Evolutionary conservation across 2,113 vertebrate genomes (phyloP).

Genomic region (Pristiophorus japonicus): DNA sequence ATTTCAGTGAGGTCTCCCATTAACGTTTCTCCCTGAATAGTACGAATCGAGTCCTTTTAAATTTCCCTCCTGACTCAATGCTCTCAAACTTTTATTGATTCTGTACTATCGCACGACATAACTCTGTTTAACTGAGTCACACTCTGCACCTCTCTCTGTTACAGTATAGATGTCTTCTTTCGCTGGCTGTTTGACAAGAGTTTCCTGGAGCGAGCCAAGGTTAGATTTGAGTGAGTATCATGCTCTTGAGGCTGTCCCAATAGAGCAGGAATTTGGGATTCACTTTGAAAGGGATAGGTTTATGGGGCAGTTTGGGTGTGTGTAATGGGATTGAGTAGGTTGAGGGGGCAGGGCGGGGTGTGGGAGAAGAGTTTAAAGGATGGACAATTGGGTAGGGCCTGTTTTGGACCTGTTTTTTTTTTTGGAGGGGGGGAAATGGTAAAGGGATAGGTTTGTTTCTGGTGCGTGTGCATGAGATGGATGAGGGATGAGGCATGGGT

Average conservation of each 20-base stretch:
- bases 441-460: neutral
- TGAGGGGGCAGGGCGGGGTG: neutral
- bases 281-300: neutral
- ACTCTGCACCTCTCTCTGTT: constrained; percentile 41
- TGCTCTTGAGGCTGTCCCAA: neutral
- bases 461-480: too few relatives aligned
- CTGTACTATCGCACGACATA: neutral
- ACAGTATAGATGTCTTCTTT: constrained; percentile 85
- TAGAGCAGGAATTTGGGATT: neutral
- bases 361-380: neutral
- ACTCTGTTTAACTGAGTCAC: too few relatives aligned
- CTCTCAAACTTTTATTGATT: neutral
- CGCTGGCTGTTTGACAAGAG: constrained; percentile 82
- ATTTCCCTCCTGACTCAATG: neutral
- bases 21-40: neutral
- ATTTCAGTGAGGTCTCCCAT: neutral
- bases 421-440: too few relatives aligned
- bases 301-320: neutral
- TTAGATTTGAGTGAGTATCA: constrained; percentile 85
- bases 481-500: neutral
- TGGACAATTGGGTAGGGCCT: neutral
- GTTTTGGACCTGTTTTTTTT: too few relatives aligned
- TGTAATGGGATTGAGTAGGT: neutral
- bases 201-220: constrained; percentile 54
- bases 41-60: neutral